A percentile compares a stretch with the other conserved stretches of the same genome.
phyloP scores from a whole-genome alignment of 2,888 invertebrate species.

The Sesia bembeciformis region DNA sequence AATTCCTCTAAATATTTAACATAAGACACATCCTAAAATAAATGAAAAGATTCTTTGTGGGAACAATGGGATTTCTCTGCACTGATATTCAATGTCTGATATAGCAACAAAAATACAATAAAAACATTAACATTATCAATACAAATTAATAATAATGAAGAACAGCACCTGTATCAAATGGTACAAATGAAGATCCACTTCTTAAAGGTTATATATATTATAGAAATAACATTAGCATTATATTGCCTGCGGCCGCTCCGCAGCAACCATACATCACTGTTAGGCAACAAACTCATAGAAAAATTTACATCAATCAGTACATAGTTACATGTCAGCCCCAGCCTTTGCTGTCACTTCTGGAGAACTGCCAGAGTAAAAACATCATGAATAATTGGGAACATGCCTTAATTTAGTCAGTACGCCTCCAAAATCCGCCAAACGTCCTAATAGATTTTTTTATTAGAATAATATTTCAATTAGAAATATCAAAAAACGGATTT shows the following conservation, averaged over 20 bases:
- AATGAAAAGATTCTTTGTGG: constrained; percentile 51
- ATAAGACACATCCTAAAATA: constrained; percentile 59
- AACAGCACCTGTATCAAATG: constrained; percentile 47
- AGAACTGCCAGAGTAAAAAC: neutral
- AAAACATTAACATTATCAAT: neutral
- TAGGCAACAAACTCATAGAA: constrained; percentile 66
- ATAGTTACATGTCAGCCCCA: constrained; percentile 58
- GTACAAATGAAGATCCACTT: constrained; percentile 11
- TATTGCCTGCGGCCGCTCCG: constrained; percentile 21
- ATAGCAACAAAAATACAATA: neutral
- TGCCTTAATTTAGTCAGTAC: too few relatives aligned
- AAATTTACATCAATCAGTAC: constrained; percentile 70
- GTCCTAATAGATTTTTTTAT: too few relatives aligned
- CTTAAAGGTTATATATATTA: constrained; percentile 14
- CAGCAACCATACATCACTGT: constrained; percentile 36
- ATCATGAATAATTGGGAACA: too few relatives aligned
- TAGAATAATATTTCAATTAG: too few relatives aligned
- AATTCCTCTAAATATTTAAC: constrained; percentile 69
- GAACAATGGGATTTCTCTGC: constrained; percentile 27
- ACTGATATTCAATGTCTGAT: constrained; percentile 22
- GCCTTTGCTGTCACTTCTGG: constrained; percentile 32
- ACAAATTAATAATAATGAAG: constrained; percentile 17
- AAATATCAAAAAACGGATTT: too few relatives aligned
- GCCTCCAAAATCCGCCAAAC: too few relatives aligned
- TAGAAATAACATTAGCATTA: constrained; percentile 9